Conservation (phyloP, 2,888 invertebrate species). For the Ophraella communa region DNA sequence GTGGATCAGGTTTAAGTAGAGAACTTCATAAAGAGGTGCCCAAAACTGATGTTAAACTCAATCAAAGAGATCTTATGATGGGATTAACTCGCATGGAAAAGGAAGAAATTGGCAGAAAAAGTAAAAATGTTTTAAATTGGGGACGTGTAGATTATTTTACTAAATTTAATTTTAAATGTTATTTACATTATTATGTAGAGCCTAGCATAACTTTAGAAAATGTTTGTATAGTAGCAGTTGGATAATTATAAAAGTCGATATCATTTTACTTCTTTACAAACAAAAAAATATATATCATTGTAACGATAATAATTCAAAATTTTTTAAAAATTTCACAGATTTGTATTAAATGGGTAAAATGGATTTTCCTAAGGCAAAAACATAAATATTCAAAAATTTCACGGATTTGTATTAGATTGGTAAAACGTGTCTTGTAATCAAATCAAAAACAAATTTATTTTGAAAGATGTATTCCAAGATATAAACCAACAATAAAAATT, state of each 20-base stretch:
- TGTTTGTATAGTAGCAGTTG: conserved; percentile 72
- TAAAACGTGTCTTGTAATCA: no score
- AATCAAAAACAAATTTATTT: no score
- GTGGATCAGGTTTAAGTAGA: conserved; percentile 72
- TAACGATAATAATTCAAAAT: no score
- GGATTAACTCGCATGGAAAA: conserved; percentile 61
- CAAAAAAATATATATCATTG: not conserved
- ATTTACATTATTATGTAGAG: conserved; percentile 72
- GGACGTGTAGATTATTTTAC: conserved; percentile 72
- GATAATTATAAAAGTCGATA: not conserved
- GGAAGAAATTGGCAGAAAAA: conserved; percentile 72
- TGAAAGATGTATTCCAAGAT: no score
- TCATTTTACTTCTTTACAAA: no score
- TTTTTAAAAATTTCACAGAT: no score
- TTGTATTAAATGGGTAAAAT: no score
- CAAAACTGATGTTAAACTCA: conserved; percentile 22
- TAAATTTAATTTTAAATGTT: conserved; percentile 65
- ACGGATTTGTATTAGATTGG: no score
- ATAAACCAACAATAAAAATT: no score
- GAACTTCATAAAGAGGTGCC: conserved; percentile 49
- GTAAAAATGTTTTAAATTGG: conserved; percentile 80
- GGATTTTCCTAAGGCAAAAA: no score
- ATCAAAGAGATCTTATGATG: conserved; percentile 47
- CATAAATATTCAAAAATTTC: no score
- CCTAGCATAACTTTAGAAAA: conserved; percentile 76